Conservation (phyloP, 1,140 invertebrate genomes). For the Apis laboriosa region DNA sequence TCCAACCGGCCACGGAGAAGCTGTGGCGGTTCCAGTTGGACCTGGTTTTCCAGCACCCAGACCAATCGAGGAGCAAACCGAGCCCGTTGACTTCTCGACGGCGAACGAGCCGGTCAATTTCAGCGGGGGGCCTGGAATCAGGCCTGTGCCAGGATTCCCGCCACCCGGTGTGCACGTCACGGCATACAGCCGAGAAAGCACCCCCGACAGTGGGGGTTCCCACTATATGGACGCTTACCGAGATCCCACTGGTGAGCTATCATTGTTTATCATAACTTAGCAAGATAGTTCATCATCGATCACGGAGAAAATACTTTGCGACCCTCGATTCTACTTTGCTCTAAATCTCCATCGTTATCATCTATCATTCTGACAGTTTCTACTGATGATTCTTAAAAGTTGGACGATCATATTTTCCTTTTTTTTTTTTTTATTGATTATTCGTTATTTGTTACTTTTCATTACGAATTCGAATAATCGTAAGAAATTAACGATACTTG, state of each 20-base stretch:
- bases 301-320: constrained; percentile 32
- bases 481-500: background rate
- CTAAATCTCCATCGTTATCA: too few relatives aligned
- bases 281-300: constrained; percentile 27
- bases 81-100: constrained; percentile 86
- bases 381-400: background rate
- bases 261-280: constrained; percentile 55
- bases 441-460: background rate
- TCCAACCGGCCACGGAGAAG: constrained; percentile 79
- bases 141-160: constrained; percentile 80
- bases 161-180: constrained; percentile 81
- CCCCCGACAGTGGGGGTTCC: constrained; percentile 90
- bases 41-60: constrained; percentile 79
- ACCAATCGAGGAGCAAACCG: constrained; percentile 84
- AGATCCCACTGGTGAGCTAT: constrained; percentile 88
- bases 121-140: constrained; percentile 82
- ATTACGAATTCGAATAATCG: too few relatives aligned
- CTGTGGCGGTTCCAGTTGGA: constrained; percentile 78
- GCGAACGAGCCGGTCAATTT: constrained; percentile 85
- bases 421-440: background rate
- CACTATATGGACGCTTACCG: constrained; percentile 92
- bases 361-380: background rate
- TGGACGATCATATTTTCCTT: background rate
- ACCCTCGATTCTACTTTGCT: constrained; percentile 1
- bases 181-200: constrained; percentile 90